Conservation (phyloP, 2,113 vertebrate species). For the Cavia aperea region DNA sequence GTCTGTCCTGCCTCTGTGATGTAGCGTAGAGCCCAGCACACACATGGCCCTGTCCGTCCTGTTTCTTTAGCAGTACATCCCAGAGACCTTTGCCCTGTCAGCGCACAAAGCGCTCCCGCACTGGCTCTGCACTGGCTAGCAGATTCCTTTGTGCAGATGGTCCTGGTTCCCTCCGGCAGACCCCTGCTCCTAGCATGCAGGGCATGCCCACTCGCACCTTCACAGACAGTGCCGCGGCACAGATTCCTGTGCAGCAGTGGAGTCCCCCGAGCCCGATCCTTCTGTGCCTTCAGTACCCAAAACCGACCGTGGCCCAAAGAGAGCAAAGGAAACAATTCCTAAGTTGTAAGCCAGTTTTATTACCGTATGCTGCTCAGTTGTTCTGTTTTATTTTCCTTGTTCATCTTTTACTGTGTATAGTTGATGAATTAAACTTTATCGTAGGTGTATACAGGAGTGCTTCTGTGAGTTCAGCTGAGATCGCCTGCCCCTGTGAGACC, state of each 20-base stretch:
- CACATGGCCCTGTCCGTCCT: background rate
- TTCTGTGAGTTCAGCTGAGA: background rate
- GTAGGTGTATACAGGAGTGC: background rate
- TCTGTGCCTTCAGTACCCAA: too few species aligned
- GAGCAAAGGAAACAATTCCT: background rate
- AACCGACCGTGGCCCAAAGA: background rate
- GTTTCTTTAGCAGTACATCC: background rate
- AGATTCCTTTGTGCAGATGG: background rate
- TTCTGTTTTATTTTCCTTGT: background rate
- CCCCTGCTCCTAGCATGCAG: background rate
- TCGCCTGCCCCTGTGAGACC: background rate
- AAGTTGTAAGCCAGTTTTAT: background rate
- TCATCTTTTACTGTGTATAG: background rate
- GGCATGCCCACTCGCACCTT: background rate
- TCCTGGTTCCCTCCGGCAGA: background rate
- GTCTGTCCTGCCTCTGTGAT: background rate
- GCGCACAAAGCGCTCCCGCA: background rate
- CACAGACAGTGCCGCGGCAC: background rate
- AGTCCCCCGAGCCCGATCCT: too few species aligned
- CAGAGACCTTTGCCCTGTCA: background rate
- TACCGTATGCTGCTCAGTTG: background rate
- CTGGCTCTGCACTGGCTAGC: background rate
- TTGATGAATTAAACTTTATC: background rate
- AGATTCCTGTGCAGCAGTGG: background rate
- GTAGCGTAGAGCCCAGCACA: too few species aligned